phyloP scores from a whole-genome alignment of 2,888 invertebrate species.

The Thecocarcelia acutangulata region DNA sequence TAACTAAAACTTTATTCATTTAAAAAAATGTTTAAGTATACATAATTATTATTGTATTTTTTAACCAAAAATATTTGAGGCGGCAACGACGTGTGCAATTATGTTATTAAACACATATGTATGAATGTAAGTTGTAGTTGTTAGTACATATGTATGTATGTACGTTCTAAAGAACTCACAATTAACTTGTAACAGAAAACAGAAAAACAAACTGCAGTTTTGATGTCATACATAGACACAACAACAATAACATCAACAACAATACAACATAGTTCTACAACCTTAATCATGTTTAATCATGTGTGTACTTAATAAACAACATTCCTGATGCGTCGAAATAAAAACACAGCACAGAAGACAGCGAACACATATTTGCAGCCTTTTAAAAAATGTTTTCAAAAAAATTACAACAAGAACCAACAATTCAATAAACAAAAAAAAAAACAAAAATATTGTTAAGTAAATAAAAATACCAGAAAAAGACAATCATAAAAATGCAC shows the following conservation, averaged over 20 bases:
- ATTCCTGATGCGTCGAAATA: conserved; percentile 40
- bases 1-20: too few relatives aligned
- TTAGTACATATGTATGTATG: background rate
- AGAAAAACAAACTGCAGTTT: conserved; percentile 37
- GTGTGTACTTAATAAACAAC: conserved; percentile 51
- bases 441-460: conserved; percentile 43
- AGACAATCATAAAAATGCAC: background rate
- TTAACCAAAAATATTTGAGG: background rate
- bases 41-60: background rate
- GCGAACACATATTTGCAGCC: conserved; percentile 39
- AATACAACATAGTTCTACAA: conserved; percentile 49
- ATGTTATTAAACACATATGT: background rate
- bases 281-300: conserved; percentile 63
- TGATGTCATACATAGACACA: conserved; percentile 29
- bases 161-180: conserved; percentile 6
- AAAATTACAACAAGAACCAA: conserved; percentile 12
- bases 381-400: conserved; percentile 13
- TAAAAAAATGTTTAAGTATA: too few relatives aligned
- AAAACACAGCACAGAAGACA: conserved; percentile 12
- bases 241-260: conserved; percentile 29
- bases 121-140: background rate
- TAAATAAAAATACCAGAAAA: conserved; percentile 22
- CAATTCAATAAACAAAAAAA: conserved; percentile 5
- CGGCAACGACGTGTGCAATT: conserved; percentile 2
- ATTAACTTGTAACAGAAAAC: conserved; percentile 43